Evolutionary conservation across 2,113 vertebrate genomes (phyloP).

Genomic region (Furnarius figulus): DNA sequence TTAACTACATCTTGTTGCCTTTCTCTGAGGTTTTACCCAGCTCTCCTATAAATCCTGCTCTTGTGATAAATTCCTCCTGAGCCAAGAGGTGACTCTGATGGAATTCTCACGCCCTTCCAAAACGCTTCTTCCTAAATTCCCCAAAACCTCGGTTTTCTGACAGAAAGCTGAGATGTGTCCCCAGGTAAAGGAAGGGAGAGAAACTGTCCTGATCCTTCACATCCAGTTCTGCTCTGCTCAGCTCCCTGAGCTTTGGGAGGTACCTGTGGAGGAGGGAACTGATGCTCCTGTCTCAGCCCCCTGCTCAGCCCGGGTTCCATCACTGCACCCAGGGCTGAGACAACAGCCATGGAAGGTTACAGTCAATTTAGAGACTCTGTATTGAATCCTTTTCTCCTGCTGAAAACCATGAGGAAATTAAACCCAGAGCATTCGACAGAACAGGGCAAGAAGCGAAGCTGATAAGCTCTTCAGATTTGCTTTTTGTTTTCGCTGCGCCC

Average conservation of each 20-base stretch:
- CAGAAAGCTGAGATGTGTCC: neutral
- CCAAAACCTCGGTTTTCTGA: neutral
- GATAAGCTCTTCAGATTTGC: neutral
- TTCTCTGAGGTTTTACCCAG: neutral
- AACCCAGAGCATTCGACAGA: neutral
- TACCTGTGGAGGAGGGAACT: neutral
- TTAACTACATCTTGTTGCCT: neutral
- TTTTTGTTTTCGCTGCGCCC: neutral
- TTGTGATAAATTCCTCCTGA: neutral
- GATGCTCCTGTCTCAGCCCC: neutral
- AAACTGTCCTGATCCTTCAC: rapidly evolving
- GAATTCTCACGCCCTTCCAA: rapidly evolving
- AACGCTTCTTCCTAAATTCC: neutral
- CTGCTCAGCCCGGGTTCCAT: neutral
- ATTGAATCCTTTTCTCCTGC: neutral
- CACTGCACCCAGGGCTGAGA: neutral
- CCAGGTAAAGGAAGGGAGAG: neutral
- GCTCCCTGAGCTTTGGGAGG: neutral
- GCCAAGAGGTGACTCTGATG: neutral
- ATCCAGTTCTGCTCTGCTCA: neutral
- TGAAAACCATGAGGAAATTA: neutral
- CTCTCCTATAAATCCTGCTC: neutral
- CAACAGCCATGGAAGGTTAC: neutral
- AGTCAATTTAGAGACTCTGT: neutral
- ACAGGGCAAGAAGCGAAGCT: neutral